Conservation (phyloP, 2,888 invertebrate genomes). For the Mantis religiosa region DNA sequence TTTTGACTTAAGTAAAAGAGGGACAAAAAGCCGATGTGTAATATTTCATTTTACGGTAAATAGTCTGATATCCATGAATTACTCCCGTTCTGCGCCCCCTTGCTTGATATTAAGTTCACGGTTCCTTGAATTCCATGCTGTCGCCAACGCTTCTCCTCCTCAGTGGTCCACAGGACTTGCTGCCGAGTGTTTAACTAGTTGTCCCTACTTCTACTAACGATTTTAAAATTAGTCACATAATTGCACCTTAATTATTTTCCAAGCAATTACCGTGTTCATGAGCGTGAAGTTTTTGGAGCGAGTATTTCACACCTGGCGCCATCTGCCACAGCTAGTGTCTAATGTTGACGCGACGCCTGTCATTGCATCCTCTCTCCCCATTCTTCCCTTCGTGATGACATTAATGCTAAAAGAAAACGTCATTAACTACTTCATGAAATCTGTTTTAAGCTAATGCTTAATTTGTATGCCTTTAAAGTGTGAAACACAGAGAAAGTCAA, state of each 20-base stretch:
- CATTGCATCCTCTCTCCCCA: no score
- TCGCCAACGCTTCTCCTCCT: neutral
- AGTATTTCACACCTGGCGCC: neutral
- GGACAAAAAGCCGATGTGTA: neutral
- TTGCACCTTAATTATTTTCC: slow-evolving; percentile 28
- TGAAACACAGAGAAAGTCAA: no score
- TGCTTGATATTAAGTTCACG: slow-evolving; percentile 5
- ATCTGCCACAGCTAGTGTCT: neutral
- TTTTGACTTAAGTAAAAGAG: neutral
- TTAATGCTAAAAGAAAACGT: no score
- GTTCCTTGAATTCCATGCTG: neutral
- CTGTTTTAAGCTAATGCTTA: no score
- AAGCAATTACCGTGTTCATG: slow-evolving; percentile 15
- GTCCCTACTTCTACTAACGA: slow-evolving; percentile 3
- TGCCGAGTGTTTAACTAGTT: slow-evolving; percentile 3
- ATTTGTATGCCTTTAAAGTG: no score
- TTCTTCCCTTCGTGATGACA: no score
- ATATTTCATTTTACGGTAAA: slow-evolving; percentile 10
- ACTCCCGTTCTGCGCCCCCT: neutral
- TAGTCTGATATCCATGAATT: neutral
- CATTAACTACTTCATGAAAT: no score
- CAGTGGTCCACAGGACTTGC: neutral
- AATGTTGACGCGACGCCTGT: neutral
- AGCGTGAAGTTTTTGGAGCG: neutral
- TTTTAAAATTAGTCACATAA: slow-evolving; percentile 25